Evolutionary conservation across 1,140 invertebrate species (phyloP), one percentile per base, ranked within the genome.

Genomic region (Tetranychus urticae): DNA sequence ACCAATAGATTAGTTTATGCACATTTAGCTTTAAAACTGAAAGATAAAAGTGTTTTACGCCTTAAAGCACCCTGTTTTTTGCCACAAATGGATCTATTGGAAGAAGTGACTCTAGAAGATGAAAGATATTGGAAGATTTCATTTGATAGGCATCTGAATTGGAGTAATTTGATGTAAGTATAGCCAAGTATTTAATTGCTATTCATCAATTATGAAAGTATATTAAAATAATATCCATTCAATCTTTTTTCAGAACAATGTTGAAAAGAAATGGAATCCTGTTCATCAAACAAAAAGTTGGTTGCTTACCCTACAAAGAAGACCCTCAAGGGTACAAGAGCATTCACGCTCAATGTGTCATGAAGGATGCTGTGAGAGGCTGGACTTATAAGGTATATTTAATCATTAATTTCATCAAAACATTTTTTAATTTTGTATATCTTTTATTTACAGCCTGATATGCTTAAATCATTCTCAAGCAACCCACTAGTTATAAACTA

Each of bases 281-380:
- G 13, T 81, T 83, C 68, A 83, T 93, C 1, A 92, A 93, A 70
- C 86, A 89, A 69, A 80, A 82, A 68, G 86, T 86, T 14, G 88
- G 88, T 2, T 87, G 86, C 71, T 76, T 92, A 1, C 86, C 87
- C 0, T 88, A 92, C 71, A 68, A 80, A 2, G 84, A 88, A 71
- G 88, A 93, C 75, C 87, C 88, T 13, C 80, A 88, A 70, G 73
- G 70, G 56, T 56, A 46, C 54, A 50, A 58, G 31, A 87, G 83
- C 68, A 77, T 89, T 60, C 71, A 90, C 46, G 84, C 86, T 0
- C 82, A 85, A 67, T 84, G 83, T 0, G 71, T 90, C n/a, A 87
- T 84, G 0, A 81, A 82, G 31, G 84, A 88, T 67, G 81, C 82
- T 67, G 74, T 79, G 54, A 75, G 81, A 66, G 77, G 84, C 35